phyloP scores from a whole-genome alignment of 2,113 vertebrate genomes.

The Trogon melanurus region DNA sequence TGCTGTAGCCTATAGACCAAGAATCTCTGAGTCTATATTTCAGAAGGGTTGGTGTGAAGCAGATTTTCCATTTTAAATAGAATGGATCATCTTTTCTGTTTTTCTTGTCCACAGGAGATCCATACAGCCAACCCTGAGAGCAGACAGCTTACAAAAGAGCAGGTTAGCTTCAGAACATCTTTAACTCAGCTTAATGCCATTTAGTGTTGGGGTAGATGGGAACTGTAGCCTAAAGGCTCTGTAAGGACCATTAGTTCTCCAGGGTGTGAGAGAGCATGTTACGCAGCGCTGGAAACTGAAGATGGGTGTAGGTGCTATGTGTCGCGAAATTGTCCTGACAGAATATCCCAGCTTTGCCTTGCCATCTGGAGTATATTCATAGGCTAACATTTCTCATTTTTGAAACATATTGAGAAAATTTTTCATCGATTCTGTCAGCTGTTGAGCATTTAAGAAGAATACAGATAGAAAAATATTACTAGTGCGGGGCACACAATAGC shows the following conservation, averaged over 20 bases:
- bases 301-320: neutral
- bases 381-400: neutral
- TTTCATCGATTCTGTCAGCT: neutral
- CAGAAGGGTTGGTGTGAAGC: neutral
- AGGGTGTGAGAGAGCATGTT: neutral
- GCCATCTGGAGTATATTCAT: neutral
- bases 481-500: neutral
- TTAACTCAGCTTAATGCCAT: neutral
- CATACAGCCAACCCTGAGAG: neutral
- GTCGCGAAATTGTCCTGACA: neutral
- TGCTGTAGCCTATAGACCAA: neutral
- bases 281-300: neutral
- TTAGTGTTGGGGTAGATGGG: neutral
- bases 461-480: neutral
- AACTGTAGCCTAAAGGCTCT: neutral
- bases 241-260: neutral
- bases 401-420: neutral
- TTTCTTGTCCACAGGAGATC: neutral
- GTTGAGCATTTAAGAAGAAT: neutral
- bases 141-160: neutral
- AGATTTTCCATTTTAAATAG: neutral
- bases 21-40: neutral
- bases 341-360: neutral
- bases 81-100: neutral
- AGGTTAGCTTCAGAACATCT: neutral